Conservation (phyloP, 2,113 vertebrate species). For the Machaerirhynchus nigripectus region DNA sequence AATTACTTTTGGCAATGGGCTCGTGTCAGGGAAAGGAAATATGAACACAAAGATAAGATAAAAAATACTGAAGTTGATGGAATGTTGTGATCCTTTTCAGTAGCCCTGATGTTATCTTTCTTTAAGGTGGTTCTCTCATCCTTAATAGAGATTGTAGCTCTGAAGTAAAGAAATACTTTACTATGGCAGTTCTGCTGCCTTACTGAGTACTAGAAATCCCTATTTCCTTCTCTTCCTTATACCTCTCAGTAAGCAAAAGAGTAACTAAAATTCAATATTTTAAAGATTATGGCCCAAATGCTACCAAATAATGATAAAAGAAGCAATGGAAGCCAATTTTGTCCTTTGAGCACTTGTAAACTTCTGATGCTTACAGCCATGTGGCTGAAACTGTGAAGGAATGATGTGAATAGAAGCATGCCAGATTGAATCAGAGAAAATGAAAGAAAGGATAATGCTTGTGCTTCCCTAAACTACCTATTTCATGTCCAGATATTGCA, state of each 20-base stretch:
- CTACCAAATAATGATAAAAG: neutral
- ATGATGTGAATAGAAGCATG: neutral
- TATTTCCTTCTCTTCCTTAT: neutral
- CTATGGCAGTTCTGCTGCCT: neutral
- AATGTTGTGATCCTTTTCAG: neutral
- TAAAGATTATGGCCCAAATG: neutral
- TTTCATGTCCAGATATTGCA: neutral
- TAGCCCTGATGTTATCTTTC: neutral
- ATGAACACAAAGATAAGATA: neutral
- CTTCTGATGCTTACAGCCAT: neutral
- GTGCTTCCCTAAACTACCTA: neutral
- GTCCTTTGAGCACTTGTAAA: neutral
- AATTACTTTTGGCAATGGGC: neutral
- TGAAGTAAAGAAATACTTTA: neutral
- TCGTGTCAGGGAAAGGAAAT: neutral
- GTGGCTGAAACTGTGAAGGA: neutral
- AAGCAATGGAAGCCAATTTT: rapidly evolving
- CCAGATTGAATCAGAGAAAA: neutral
- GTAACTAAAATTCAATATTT: neutral
- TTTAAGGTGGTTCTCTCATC: neutral
- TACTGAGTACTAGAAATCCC: neutral
- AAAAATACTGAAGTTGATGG: neutral
- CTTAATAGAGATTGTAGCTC: neutral
- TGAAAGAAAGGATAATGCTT: neutral
- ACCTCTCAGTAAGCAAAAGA: neutral